Evolutionary conservation across 2,113 vertebrate species (phyloP), one percentile per base, ranked within the genome.

Genomic region (Ellobius talpinus): DNA sequence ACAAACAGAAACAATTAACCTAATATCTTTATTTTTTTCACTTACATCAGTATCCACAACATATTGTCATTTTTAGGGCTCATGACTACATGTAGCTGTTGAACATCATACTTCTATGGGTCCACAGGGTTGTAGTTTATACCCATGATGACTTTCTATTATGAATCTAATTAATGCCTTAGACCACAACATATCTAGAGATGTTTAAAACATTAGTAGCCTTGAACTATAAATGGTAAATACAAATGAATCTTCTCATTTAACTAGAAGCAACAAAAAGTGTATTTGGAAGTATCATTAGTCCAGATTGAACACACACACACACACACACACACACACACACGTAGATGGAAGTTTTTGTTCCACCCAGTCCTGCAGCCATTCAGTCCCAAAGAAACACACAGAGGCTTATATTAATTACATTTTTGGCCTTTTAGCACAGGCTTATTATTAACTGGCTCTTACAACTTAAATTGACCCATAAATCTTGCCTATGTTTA

Each of bases 181-280:
- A 66, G 73, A 85, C 39, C 52, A 21, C 31, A 47, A 61, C 79
- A 81, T 14, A 87, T 47, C n/a, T 33, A 93, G 70, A 74, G 68
- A 90, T 87, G 26, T 93, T 84, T 66, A 96, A 96, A 96, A 84
- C 47, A 65, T 9, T 76, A 50, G 55, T 66, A 52, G 47, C 1
- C 45, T 95, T 94, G 89, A 91, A 65, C 78, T 74, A 21, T 45
- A 61, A 76, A 79, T 3, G 24, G 42, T 81, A 86, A 93, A 89
- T 24, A 66, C 61, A 87, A 94, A 61, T 63, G 78, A 73, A 82
- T 21, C 11, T 39, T 89, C 73, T 96, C 33, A 66, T 70, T 87
- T 96, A 90, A 68, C 70, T 58, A 68, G 39, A 26, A 70, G 63
- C 55, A 72, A 26, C 23, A 68, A 78, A 77, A 94, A 42, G 73